Evolutionary conservation across 2,888 invertebrate species (phyloP).

Genomic region (Napeogenes inachia): DNA sequence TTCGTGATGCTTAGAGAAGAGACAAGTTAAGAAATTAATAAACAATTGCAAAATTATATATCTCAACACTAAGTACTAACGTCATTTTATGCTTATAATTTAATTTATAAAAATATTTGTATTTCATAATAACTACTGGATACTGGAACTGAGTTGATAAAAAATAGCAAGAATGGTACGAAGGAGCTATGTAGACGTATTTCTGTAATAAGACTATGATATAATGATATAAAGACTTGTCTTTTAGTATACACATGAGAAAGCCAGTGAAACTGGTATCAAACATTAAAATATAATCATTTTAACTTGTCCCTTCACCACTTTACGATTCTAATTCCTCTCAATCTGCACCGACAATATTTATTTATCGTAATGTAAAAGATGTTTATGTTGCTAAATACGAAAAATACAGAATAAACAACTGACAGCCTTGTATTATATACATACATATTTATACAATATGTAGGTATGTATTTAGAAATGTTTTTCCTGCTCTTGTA

Average conservation of each 20-base stretch:
- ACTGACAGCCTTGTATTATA: not conserved
- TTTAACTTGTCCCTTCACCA: not conserved
- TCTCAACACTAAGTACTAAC: not conserved
- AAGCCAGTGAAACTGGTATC: too few relatives aligned
- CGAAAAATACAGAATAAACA: not conserved
- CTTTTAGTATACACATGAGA: too few relatives aligned
- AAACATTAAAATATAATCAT: not conserved
- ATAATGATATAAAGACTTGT: too few relatives aligned
- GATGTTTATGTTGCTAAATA: constrained; percentile 2
- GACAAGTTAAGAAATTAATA: not conserved
- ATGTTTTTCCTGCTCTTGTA: not conserved
- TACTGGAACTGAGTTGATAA: too few relatives aligned
- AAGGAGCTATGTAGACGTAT: too few relatives aligned
- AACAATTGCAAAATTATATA: not conserved
- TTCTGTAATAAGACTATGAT: too few relatives aligned
- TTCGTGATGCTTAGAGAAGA: not conserved
- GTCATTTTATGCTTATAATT: too few relatives aligned
- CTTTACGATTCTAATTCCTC: constrained; percentile 4
- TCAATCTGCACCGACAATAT: constrained; percentile 2
- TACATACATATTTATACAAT: too few relatives aligned
- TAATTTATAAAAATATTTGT: not conserved
- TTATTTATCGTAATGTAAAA: constrained; percentile 6
- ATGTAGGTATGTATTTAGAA: not conserved
- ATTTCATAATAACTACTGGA: too few relatives aligned
- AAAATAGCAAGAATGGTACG: too few relatives aligned